Evolutionary conservation across 2,113 vertebrate genomes (phyloP).

Genomic region (Pavo muticus): DNA sequence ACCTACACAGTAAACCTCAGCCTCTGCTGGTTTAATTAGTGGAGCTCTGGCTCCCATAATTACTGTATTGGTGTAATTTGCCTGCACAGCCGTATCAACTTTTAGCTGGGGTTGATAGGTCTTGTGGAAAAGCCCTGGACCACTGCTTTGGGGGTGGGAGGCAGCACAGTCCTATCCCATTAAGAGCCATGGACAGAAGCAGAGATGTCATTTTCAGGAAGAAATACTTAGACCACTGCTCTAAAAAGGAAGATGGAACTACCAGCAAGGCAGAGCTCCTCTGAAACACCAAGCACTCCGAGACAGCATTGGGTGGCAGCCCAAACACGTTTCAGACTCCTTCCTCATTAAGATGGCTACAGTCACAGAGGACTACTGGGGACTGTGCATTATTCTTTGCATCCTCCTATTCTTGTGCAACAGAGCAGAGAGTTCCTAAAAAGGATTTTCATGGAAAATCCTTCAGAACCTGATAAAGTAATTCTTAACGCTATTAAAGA

Average conservation of each 20-base stretch:
- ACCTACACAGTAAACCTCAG: neutral
- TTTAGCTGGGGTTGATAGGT: neutral
- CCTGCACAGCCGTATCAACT: neutral
- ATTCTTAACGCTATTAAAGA: slow-evolving; percentile 1
- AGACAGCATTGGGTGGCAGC: neutral
- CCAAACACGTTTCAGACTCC: neutral
- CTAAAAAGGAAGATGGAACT: neutral
- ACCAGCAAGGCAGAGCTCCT: slow-evolving; percentile 7
- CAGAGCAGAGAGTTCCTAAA: neutral
- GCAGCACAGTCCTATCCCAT: neutral
- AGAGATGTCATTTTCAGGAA: neutral
- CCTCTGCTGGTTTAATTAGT: neutral
- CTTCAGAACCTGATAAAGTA: slow-evolving; percentile 26
- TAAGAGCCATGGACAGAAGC: neutral
- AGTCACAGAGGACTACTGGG: neutral
- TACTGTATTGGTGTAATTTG: neutral
- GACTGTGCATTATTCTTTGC: neutral
- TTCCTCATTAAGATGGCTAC: neutral
- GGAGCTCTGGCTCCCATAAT: neutral
- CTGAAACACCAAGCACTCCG: neutral
- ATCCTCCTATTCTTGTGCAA: neutral
- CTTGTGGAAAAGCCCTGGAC: neutral
- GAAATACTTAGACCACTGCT: neutral
- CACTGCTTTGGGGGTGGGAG: neutral
- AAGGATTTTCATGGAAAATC: slow-evolving; percentile 41